phyloP scores from a whole-genome alignment of 2,797 vertebrate species.

The Acipenser ruthenus region DNA sequence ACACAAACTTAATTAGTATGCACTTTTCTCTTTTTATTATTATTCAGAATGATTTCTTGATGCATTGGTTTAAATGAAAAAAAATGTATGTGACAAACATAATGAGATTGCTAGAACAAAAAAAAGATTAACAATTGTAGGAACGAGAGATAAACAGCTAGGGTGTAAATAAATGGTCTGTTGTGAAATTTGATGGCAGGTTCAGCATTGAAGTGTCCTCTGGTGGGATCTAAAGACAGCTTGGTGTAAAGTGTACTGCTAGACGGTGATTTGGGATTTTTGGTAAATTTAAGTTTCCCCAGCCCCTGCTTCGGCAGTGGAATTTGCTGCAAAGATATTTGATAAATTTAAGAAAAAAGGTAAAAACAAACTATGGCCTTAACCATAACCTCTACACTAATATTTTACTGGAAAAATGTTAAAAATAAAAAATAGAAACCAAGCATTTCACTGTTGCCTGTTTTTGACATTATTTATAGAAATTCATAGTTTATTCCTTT shows the following conservation, averaged over 20 bases:
- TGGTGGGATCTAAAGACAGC: no score
- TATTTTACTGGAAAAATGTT: no score
- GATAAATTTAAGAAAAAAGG: no score
- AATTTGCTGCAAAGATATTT: no score
- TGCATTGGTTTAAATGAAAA: neutral
- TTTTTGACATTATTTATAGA: slow-evolving; percentile 17
- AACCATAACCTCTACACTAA: no score
- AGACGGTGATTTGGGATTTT: no score
- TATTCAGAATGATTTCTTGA: slow-evolving; percentile 9
- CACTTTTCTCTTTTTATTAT: slow-evolving; percentile 14
- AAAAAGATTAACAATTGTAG: neutral
- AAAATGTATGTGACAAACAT: neutral
- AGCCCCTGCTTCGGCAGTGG: no score
- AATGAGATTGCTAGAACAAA: neutral
- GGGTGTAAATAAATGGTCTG: neutral
- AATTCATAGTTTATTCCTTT: slow-evolving; percentile 23
- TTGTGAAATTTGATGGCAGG: neutral
- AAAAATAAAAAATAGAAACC: no score
- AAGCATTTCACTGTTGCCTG: slow-evolving; percentile 1
- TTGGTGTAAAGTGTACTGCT: no score
- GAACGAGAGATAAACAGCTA: neutral
- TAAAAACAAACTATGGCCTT: no score
- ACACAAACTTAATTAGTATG: slow-evolving; percentile 15
- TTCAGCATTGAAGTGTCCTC: no score
- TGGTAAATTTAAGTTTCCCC: no score